Evolutionary conservation across 2,888 invertebrate genomes (phyloP), one percentile per base, ranked within the genome.

Genomic region (Apotomis capreana): DNA sequence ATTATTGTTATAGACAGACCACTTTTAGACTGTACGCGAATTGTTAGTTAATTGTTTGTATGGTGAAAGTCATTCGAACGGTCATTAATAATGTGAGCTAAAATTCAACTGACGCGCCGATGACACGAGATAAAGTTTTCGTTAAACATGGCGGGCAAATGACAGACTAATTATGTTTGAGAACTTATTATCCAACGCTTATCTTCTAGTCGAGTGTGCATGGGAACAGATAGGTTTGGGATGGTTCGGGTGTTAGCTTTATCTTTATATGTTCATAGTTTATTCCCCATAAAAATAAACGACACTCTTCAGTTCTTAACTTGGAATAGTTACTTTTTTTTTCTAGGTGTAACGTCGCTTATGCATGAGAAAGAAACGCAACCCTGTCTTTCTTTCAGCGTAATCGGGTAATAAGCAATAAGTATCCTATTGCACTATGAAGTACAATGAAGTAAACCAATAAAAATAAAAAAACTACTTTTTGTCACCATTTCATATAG

Each of bases 81-180:
- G 76, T 80, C 84, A 84, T 86, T 84, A 83, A 86, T 84, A 82
- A 81, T 79, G 76, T 74, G 73, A 76, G 68, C 78, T 75, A 77
- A 74, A 70, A 52, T 68, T 76, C 79, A 78, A 80, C 80, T 78
- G 79, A 78, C 76, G 77, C 74, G 77, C 85, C 88, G 86, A 80
- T 79, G 77, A 76, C 73, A 49, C 58, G 70, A 83, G 88, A 89
- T 88, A 87, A 86, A 74, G 75, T 76, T 81, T 81, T 78, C 67
- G 61, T 70, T 67, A 57, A 64, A 69, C 49, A 71, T 73, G 74
- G 73, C 79, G 76, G 79, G 76, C 79, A 78, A 84, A 82, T 84
- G 87, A 87, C 86, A 87, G 85, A 84, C 84, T 87, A 86, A 88
- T 88, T 85, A 83, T 78, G 79, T 78, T 76, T 77, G 77, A 62